Percentiles rank a stretch among this genome's conserved stretches.
Evolutionary conservation across 2,888 invertebrate species (phyloP).

Genomic region (Anticlea derivata): DNA sequence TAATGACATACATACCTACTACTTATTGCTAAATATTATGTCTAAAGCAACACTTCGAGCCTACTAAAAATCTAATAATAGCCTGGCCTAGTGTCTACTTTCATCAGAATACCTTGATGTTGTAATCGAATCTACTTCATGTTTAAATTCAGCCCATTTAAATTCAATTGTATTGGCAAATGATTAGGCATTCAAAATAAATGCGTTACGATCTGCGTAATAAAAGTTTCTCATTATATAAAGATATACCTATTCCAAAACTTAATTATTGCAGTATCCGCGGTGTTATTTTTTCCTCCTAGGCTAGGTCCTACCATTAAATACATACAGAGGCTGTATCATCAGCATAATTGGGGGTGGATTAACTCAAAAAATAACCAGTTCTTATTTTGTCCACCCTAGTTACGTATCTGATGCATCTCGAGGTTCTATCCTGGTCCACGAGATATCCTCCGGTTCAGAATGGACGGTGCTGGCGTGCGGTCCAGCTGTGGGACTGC

Average conservation of each 20-base stretch:
- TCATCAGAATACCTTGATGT: conserved; percentile 11
- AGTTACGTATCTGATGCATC: conserved; percentile 88
- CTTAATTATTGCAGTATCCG: too few relatives aligned
- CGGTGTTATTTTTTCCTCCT: too few relatives aligned
- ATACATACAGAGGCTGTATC: too few relatives aligned
- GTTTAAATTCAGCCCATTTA: conserved; percentile 3
- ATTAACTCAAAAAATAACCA: too few relatives aligned
- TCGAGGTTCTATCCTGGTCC: conserved; percentile 86
- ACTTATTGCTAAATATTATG: too few relatives aligned
- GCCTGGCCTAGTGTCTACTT: conserved; percentile 7
- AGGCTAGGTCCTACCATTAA: too few relatives aligned
- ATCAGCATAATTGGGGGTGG: too few relatives aligned
- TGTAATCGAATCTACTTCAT: conserved; percentile 14
- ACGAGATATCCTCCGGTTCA: conserved; percentile 84
- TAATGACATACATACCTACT: too few relatives aligned
- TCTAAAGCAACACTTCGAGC: too few relatives aligned
- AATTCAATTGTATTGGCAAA: background rate
- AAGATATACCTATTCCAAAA: too few relatives aligned
- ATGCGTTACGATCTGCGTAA: background rate
- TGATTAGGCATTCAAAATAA: conserved; percentile 6
- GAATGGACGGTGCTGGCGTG: conserved; percentile 86
- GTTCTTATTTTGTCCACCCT: conserved; percentile 24
- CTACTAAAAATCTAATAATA: too few relatives aligned
- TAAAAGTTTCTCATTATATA: conserved; percentile 5
- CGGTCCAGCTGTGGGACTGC: conserved; percentile 85